Base-by-base conservation (phyloP, 2,888 invertebrate species). In the Eupeodes latifasciatus region DNA sequence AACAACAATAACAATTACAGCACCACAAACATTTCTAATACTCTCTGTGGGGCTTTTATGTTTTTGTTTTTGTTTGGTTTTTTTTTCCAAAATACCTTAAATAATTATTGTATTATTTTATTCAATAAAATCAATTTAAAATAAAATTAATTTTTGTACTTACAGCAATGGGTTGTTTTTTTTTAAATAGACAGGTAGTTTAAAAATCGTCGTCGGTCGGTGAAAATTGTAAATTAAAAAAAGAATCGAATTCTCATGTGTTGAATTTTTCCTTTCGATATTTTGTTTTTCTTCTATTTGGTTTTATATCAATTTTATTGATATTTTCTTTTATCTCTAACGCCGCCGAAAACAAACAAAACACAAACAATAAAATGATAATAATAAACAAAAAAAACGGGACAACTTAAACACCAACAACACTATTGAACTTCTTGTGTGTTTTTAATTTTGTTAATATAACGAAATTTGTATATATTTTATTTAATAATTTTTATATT, bases 221-320 rank as follows among this genome's bases (percentile, higher is more conserved):
- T 59, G 19, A 36, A 14, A 71, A 55, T 5, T 55, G 36, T 55
- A 19, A 40, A 69, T 19, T 40, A 53, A 40, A 57, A 2, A 27
- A 27, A 27, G 27, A 27, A 14, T 44, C 9, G 1, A 36, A n/a
- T 10, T 40, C 40, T 69, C 36, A 34, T 55, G 44, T 47, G 49
- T 49, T 66, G 66, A 49, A 12, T 49, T 59, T 34, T 71, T 55
- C 55, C 16, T 53, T 40, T 72, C 47, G 71, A 44, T 72, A 40
- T 47, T 4, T 57, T 40, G 16, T 49, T 49, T 10, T 67, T 27
- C 27, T 27, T 27, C 27, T 27, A 27, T 36, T 36, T 62, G 40
- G 16, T 71, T 62, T 69, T 57, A 53, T 85, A 81, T 85, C 77
- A 81, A 72, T 81, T 81, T 49, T 71, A 81, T 85, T 81, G 75